These are phyloP conservation scores for Allacma fusca DNA, from an alignment of 2,888 invertebrate species.

Conservation along the genomic window DNA sequence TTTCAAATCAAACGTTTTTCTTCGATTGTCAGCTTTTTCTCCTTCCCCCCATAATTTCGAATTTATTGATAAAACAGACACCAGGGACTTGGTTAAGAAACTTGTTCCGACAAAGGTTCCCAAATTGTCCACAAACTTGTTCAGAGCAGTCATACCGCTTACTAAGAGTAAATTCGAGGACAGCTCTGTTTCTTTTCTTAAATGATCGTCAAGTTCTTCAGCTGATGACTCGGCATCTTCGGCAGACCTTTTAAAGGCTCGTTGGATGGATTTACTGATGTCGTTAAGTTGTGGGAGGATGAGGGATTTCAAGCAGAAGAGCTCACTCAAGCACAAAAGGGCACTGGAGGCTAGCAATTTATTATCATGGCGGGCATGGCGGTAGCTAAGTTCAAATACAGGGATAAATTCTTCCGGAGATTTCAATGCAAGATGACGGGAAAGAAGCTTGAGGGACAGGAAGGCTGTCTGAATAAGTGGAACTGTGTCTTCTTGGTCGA, in stretches of 20 bases:
- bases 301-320: conserved; percentile 62
- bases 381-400: conserved; percentile 62
- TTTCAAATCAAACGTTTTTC: conserved; percentile 57
- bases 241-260: conserved; percentile 49
- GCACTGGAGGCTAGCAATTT: conserved; percentile 60
- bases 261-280: conserved; percentile 53
- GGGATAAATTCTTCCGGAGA: conserved; percentile 76
- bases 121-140: conserved; percentile 58
- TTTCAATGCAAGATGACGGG: conserved; percentile 74
- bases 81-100: conserved; percentile 55
- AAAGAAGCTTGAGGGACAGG: conserved; percentile 82
- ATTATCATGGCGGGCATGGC: conserved; percentile 49
- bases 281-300: conserved; percentile 55
- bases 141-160: conserved; percentile 58
- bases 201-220: not conserved
- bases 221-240: not conserved
- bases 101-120: conserved; percentile 58
- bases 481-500: conserved; percentile 62
- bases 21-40: conserved; percentile 51
- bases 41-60: conserved; percentile 43
- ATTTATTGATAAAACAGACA: conserved; percentile 52
- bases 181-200: no score
- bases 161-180: conserved; percentile 53
- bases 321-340: conserved; percentile 64
- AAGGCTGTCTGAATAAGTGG: conserved; percentile 83